A percentile compares a stretch with the other conserved stretches of the same genome.
Conservation (phyloP, 64 coral and sea anemone species). For the Pocillopora damicornis region DNA sequence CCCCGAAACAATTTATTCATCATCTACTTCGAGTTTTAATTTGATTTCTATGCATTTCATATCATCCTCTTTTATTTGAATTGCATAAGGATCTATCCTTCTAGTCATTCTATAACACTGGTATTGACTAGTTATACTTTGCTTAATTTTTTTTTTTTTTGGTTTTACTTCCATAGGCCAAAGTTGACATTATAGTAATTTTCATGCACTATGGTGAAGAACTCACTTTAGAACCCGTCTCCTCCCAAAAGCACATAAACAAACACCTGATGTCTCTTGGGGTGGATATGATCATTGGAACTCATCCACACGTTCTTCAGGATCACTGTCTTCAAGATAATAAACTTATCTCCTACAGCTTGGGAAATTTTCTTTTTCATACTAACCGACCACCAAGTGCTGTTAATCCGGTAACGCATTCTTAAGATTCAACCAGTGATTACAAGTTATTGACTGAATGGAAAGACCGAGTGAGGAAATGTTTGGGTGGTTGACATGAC, state of each 20-base stretch:
- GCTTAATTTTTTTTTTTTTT: neutral
- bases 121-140: neutral
- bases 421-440: neutral
- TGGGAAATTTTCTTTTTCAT: conserved; percentile 26
- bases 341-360: neutral
- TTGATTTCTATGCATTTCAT: too few species aligned
- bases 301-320: conserved; percentile 29
- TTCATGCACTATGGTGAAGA: conserved; percentile 31
- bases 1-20: too few species aligned
- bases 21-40: too few species aligned
- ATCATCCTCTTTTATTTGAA: too few species aligned
- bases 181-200: conserved; percentile 23
- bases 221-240: neutral
- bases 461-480: neutral
- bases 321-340: neutral
- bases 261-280: conserved; percentile 7
- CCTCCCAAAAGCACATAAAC: neutral
- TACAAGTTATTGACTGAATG: neutral
- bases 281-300: conserved; percentile 10
- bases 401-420: neutral
- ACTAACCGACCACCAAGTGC: neutral
- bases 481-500: neutral
- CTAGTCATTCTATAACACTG: too few species aligned
- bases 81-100: too few species aligned
- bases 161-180: conserved; percentile 7